Evolutionary conservation across 2,888 invertebrate genomes (phyloP).

Genomic region (Leptinotarsa rubiginosa): DNA sequence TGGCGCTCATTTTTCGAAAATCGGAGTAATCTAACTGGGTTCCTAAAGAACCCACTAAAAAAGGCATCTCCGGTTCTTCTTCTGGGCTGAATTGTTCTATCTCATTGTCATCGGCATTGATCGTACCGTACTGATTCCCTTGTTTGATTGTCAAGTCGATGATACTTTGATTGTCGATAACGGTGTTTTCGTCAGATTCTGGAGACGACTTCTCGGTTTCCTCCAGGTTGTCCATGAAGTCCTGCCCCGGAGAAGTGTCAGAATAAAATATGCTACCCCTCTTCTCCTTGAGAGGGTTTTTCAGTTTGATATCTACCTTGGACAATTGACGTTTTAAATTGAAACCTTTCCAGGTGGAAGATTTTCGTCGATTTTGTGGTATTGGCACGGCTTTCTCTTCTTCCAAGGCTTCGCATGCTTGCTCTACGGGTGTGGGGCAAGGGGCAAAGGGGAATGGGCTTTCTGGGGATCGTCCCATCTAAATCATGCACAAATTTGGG

Average conservation of each 20-base stretch:
- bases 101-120: conserved; percentile 64
- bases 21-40: conserved; percentile 52
- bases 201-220: conserved; percentile 59
- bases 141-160: conserved; percentile 42
- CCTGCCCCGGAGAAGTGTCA: conserved; percentile 55
- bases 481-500: conserved; percentile 62
- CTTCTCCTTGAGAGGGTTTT: conserved; percentile 70
- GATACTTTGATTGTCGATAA: conserved; percentile 56
- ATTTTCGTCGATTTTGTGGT: conserved; percentile 68
- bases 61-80: conserved; percentile 52
- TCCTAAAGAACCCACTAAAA: conserved; percentile 58
- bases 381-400: conserved; percentile 58
- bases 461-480: conserved; percentile 65
- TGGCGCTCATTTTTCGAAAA: conserved; percentile 50
- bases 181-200: conserved; percentile 62
- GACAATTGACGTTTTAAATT: conserved; percentile 85
- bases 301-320: conserved; percentile 80
- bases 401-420: conserved; percentile 67
- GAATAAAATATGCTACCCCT: conserved; percentile 64
- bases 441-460: conserved; percentile 63
- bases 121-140: conserved; percentile 52
- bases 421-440: conserved; percentile 68
- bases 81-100: conserved; percentile 58
- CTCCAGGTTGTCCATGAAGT: conserved; percentile 56
- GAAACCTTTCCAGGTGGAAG: conserved; percentile 78